phyloP scores from a whole-genome alignment of 2,113 vertebrate genomes.

The Aptenodytes forsteri region DNA sequence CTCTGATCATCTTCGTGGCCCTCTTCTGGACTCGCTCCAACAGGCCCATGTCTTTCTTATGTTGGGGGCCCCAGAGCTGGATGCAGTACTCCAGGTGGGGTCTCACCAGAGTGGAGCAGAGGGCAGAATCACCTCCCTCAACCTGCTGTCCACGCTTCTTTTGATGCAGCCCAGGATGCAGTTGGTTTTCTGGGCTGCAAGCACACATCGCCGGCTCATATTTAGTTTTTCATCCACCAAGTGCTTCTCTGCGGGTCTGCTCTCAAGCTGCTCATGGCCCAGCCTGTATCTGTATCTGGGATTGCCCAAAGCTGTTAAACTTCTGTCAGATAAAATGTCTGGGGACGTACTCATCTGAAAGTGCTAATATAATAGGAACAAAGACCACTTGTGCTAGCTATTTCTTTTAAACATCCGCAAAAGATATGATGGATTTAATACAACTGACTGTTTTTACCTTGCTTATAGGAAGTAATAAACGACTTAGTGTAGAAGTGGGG shows the following conservation, averaged over 20 bases:
- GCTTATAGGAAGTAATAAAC: neutral
- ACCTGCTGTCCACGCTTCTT: neutral
- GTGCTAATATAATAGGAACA: neutral
- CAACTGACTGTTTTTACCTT: neutral
- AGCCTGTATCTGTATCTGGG: neutral
- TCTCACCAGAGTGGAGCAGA: accelerated
- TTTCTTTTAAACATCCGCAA: neutral
- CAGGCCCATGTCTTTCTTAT: neutral
- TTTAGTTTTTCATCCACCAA: neutral
- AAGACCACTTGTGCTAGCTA: neutral
- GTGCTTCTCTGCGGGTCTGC: neutral
- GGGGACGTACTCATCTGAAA: neutral
- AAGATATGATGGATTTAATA: neutral
- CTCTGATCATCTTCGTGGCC: neutral
- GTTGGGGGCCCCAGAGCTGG: neutral
- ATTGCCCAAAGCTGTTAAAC: neutral
- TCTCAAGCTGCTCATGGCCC: neutral
- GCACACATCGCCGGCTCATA: accelerated
- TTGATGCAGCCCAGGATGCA: neutral
- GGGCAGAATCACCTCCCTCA: neutral
- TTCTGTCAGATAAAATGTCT: neutral
- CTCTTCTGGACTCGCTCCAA: neutral
- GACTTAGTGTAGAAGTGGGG: neutral
- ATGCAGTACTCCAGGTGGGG: neutral
- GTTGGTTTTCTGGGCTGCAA: neutral